A percentile compares a stretch with the other conserved stretches of the same genome.
Evolutionary conservation across 2,113 vertebrate genomes (phyloP).

Genomic region (Suricata suricatta): DNA sequence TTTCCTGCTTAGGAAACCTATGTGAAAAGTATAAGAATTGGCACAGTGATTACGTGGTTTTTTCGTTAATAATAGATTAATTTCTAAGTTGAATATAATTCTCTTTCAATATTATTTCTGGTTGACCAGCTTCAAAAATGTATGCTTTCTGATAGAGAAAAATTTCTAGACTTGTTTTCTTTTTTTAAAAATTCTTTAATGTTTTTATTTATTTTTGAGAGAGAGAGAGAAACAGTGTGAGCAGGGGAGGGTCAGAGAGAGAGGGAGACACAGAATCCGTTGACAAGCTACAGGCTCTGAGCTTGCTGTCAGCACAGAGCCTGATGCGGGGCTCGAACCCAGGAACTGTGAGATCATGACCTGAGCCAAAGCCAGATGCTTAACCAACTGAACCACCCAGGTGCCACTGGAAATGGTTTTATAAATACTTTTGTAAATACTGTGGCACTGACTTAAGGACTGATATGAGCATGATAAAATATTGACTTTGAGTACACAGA

Average conservation of each 20-base stretch:
- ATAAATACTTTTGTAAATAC: neutral
- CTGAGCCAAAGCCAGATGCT: too few relatives aligned
- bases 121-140: slow-evolving; percentile 11
- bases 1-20: neutral
- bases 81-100: slow-evolving; percentile 29
- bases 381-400: too few relatives aligned
- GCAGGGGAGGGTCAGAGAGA: too few relatives aligned
- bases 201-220: too few relatives aligned
- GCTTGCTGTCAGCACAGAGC: too few relatives aligned
- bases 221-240: too few relatives aligned
- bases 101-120: slow-evolving; percentile 19
- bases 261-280: too few relatives aligned
- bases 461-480: slow-evolving; percentile 55
- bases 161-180: neutral
- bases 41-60: too few relatives aligned
- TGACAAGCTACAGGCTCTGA: too few relatives aligned
- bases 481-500: neutral
- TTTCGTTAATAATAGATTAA: neutral
- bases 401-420: neutral
- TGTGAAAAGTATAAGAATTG: neutral
- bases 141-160: neutral
- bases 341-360: too few relatives aligned
- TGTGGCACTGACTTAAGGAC: slow-evolving; percentile 2
- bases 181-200: too few relatives aligned
- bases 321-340: too few relatives aligned